Base-by-base conservation (phyloP, 35 echinoderm and acorn worm genomes). In the Lytechinus variegatus region DNA sequence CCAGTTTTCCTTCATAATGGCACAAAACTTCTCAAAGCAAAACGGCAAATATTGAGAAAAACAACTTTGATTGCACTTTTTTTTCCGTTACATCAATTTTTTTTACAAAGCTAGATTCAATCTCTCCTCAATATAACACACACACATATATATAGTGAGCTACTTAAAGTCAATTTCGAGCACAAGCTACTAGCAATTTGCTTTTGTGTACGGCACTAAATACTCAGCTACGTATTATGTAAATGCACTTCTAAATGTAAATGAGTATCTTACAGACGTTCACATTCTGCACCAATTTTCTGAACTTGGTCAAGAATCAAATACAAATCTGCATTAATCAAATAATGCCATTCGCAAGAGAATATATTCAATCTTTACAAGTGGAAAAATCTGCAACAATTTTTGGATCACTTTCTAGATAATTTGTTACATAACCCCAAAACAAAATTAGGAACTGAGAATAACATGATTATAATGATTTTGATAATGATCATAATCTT, bases 41-140 rank as follows among this genome's bases (percentile, higher is more conserved):
- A n/a, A 79, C 66, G 0, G 19, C 66, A 79, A 79, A 79, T 6
- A 27, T 79, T 79, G 66, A 79, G n/a, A 79, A 79, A 79, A 79
- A 79, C 66, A 79, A 79, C 4, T 79, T 79, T 79, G 66, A 79
- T 79, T 79, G 66, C 66, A 79, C 66, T 79, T 79, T 79, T 79
- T 79, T 44, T 44, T 44, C 33, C 16, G n/a, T n/a, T 79, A 79
- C 66, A 79, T 79, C 66, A 79, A n/a, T 24, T 71, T 19, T 7
- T 79, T 79, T 19, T 27, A 79, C 16, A 44, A 44, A 79, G 16
- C 19, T 24, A 16, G 16, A 79, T 79, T 79, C 19, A 19, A 79
- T 79, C 66, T 79, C 66, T n/a, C 61, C 24, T 24, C 24, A 44
- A 14, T 71, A 14, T 21, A 21, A 58, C 14, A 24, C 33, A 24